Evolutionary conservation across 2,888 invertebrate genomes (phyloP).

Genomic region (Heliconius hortense): DNA sequence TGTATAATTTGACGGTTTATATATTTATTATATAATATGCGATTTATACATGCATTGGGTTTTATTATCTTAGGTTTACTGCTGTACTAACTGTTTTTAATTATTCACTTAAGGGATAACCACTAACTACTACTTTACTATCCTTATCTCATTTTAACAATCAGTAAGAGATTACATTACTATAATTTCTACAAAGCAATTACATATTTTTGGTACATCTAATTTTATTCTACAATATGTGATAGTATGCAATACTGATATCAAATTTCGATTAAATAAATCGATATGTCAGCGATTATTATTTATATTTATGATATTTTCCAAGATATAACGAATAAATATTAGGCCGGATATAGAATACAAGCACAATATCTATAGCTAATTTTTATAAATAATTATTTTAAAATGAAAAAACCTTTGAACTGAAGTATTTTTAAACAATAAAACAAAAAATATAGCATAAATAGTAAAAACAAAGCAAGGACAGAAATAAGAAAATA

Average conservation of each 20-base stretch:
- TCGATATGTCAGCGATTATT: background rate
- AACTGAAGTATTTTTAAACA: too few relatives aligned
- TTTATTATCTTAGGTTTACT: background rate
- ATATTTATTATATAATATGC: background rate
- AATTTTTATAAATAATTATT: background rate
- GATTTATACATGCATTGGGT: background rate
- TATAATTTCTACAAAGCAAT: background rate
- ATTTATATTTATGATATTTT: background rate
- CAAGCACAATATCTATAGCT: background rate
- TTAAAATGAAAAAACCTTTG: too few relatives aligned
- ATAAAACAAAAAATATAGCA: background rate
- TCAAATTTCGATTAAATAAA: background rate
- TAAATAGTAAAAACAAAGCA: slow-evolving; percentile 1
- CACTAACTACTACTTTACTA: background rate
- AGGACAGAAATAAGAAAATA: slow-evolving; percentile 16
- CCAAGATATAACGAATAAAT: background rate
- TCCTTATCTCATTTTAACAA: background rate
- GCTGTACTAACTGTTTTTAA: background rate
- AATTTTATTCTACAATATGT: background rate
- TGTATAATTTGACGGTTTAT: background rate
- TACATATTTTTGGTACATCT: background rate
- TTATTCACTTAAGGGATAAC: background rate
- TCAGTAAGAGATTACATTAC: background rate
- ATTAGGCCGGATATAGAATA: background rate
- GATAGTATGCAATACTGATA: background rate